Evolutionary conservation across 2,797 vertebrate species (phyloP), one percentile per base, ranked within the genome.

Genomic region (Leptodactylus fallax): DNA sequence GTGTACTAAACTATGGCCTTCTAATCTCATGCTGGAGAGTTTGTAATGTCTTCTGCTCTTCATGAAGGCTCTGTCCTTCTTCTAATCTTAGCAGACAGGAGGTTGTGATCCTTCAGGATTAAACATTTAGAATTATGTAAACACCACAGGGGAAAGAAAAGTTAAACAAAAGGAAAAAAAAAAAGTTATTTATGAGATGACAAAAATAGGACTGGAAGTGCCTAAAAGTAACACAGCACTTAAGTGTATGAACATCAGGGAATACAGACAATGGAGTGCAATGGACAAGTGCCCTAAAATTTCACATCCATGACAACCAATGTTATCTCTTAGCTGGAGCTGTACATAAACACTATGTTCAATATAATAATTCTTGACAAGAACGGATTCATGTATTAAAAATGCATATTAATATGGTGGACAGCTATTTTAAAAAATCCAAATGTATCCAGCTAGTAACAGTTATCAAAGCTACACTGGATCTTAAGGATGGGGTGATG

Each of bases 111-210:
- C 84, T 71, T 78, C 88, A 89, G 88, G 88, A 89, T 89, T 89
- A 89, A 89, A 89, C 88, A 89, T 86, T 89, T 89, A 89, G 84
- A 89, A 78, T 89, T 86, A 74, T 83, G 79, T 89, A 89, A 86
- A 86, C 84, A 86, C 60, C 36, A 79, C 60, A 69, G 60, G 79
- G 79, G 84, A 86, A 89, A 89, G 88, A 74, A 89, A 89, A 89
- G 79, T 89, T 80, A 86, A 86, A 86, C 79, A 89, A 86, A 82
- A 61, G 71, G 19, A 56, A 60, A 79, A 84, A 58, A 56, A 47
- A 74, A 23, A 85, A 78, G 80, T 77, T 69, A 85, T 81, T 85
- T 77, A 53, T 69, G 36, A 83, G 49, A 0, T 9, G 17, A 89
- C 79, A 86, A 36, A 86, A 89, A 89, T 86, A 80, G 84, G 23